Evolutionary conservation across 2,797 vertebrate genomes (phyloP).

Genomic region (Phoeniculus purpureus): DNA sequence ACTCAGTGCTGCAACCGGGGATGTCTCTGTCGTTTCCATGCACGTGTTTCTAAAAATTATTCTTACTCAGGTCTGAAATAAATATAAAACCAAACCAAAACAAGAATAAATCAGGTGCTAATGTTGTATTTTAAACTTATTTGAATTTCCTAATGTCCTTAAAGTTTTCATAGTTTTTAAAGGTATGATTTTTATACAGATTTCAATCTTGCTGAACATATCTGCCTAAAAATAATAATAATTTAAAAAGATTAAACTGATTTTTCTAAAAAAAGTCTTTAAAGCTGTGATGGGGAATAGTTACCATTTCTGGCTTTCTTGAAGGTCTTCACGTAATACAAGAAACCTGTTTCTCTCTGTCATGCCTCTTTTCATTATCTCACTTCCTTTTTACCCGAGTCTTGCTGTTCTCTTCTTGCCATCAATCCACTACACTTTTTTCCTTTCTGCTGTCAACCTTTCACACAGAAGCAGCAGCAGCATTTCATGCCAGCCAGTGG

Average conservation of each 20-base stretch:
- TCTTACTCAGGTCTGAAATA: constrained; percentile 72
- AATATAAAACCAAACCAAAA: constrained; percentile 69
- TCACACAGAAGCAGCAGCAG: background rate
- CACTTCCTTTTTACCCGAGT: background rate
- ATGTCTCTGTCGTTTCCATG: constrained; percentile 65
- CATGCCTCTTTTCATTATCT: background rate
- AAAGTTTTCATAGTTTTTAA: constrained; percentile 61
- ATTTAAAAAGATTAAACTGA: constrained; percentile 74
- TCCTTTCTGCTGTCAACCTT: background rate
- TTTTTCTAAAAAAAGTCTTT: constrained; percentile 53
- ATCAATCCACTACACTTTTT: background rate
- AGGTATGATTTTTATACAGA: constrained; percentile 39
- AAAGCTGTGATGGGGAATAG: constrained; percentile 78
- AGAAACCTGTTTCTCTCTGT: constrained; percentile 44
- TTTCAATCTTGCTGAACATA: constrained; percentile 36
- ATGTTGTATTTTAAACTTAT: constrained; percentile 74
- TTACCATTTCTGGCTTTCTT: constrained; percentile 64
- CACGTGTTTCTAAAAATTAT: constrained; percentile 71
- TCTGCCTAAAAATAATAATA: constrained; percentile 60
- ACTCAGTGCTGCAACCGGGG: constrained; percentile 24
- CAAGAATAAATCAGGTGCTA: constrained; percentile 62
- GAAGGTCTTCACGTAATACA: constrained; percentile 54
- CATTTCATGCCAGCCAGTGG: background rate
- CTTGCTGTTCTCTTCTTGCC: constrained; percentile 12
- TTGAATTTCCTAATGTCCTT: constrained; percentile 72